phyloP scores from a whole-genome alignment of 2,888 invertebrate species.

The Dasysyrphus albostriatus region DNA sequence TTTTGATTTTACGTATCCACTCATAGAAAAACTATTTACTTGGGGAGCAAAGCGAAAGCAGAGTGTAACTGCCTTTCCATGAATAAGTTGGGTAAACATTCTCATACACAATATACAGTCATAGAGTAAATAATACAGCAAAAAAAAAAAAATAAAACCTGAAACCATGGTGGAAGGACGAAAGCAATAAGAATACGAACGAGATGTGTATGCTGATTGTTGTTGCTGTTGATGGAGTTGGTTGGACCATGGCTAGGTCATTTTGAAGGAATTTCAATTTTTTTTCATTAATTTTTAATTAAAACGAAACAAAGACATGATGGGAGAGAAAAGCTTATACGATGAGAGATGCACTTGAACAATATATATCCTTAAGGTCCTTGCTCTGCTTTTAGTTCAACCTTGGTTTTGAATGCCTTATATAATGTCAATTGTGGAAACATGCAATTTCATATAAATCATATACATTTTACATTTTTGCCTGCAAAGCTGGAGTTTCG shows the following conservation, averaged over 20 bases:
- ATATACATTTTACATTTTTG: not conserved
- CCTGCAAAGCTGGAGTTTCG: not conserved
- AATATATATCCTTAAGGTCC: slow-evolving; percentile 36
- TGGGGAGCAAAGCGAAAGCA: slow-evolving; percentile 27
- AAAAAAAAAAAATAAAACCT: slow-evolving; percentile 6
- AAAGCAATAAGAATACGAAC: slow-evolving; percentile 20
- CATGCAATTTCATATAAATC: slow-evolving; percentile 21
- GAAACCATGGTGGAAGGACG: slow-evolving; percentile 12
- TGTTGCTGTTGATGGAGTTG: slow-evolving; percentile 17
- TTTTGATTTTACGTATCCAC: slow-evolving; percentile 3
- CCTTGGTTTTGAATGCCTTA: slow-evolving; percentile 14
- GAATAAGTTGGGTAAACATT: slow-evolving; percentile 37
- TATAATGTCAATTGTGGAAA: not conserved
- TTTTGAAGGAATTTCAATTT: slow-evolving; percentile 20
- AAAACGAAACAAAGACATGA: slow-evolving; percentile 33
- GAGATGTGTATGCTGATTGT: not conserved
- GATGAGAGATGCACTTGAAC: slow-evolving; percentile 19
- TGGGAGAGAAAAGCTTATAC: not conserved
- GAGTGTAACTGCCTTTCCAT: slow-evolving; percentile 1
- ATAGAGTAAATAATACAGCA: slow-evolving; percentile 28
- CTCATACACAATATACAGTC: not conserved
- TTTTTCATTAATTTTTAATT: slow-evolving; percentile 42
- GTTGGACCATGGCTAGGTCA: slow-evolving; percentile 5
- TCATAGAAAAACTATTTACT: slow-evolving; percentile 51
- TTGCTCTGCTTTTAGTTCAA: slow-evolving; percentile 17